Percentiles rank a stretch among this genome's conserved stretches.
These are phyloP conservation scores for Apotomis betuletana DNA, from an alignment of 2,888 invertebrate species.

Conservation along the genomic window DNA sequence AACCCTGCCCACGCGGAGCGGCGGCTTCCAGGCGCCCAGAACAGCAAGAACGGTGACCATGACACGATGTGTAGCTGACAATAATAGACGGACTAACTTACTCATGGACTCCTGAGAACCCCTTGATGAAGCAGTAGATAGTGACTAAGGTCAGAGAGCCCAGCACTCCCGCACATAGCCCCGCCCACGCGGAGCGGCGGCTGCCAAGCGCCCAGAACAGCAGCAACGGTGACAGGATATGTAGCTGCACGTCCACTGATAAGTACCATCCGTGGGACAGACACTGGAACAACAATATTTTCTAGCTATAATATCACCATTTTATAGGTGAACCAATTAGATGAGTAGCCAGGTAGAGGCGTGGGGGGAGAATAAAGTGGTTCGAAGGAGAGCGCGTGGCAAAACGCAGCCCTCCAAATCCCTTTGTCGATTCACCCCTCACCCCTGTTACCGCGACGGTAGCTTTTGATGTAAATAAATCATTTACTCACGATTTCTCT, in stretches of 20 bases:
- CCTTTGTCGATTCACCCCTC: too few relatives aligned
- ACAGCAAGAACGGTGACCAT: slow-evolving; percentile 47
- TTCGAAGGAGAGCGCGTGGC: too few relatives aligned
- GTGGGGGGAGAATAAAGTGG: too few relatives aligned
- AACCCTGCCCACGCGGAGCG: slow-evolving; percentile 46
- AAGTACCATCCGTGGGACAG: slow-evolving; percentile 49
- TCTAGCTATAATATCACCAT: not conserved
- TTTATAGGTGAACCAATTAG: not conserved
- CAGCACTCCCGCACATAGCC: slow-evolving; percentile 42
- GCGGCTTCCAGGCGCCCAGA: slow-evolving; percentile 48
- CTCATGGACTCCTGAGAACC: slow-evolving; percentile 5
- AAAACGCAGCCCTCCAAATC: too few relatives aligned
- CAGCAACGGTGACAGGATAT: slow-evolving; percentile 51
- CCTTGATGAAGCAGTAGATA: slow-evolving; percentile 17
- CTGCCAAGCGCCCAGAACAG: slow-evolving; percentile 50
- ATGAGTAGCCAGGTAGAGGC: too few relatives aligned
- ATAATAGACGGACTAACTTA: not conserved
- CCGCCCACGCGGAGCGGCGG: slow-evolving; percentile 44
- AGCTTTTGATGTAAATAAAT: not conserved
- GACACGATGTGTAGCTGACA: slow-evolving; percentile 51
- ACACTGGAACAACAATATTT: slow-evolving; percentile 45
- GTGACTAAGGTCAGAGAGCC: slow-evolving; percentile 14
- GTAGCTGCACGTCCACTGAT: slow-evolving; percentile 54
- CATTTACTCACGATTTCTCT: slow-evolving; percentile 51
- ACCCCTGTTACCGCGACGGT: too few relatives aligned